Base-by-base conservation (phyloP, 2,888 invertebrate species). In the Vandiemenella viatica region DNA sequence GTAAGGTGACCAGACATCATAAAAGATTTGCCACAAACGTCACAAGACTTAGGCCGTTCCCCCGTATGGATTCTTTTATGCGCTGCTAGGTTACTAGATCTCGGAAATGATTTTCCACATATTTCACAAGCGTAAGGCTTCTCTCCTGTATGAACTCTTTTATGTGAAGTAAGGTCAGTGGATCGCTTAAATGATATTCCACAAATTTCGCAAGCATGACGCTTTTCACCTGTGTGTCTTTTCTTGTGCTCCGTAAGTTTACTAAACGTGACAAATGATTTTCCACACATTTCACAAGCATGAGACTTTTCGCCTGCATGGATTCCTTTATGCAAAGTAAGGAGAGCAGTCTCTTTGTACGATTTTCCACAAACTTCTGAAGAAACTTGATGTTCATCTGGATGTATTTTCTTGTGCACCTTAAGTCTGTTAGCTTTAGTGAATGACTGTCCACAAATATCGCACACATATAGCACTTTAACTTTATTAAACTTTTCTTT, bases 281-380 rank as follows among this genome's bases (percentile, higher is more conserved):
- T n/a, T n/a, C n/a, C n/a, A n/a, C n/a, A n/a, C n/a, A n/a, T n/a
- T n/a, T n/a, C n/a, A n/a, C n/a, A n/a, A n/a, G n/a, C n/a, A n/a
- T n/a, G n/a, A n/a, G n/a, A n/a, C n/a, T n/a, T n/a, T n/a, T n/a
- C n/a, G n/a, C n/a, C n/a, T n/a, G n/a, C n/a, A n/a, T n/a, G n/a
- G n/a, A n/a, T n/a, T n/a, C 60, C 56, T 42, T 56, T 56, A 1
- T 56, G 54, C 46, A 64, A 63, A n/a, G 58, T 55, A 45, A 40
- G 58, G 58, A 60, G 62, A 57, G 22, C 20, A n/a, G 43, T 48
- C 2, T 53, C 55, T 13, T 26, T 26, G n/a, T n/a, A n/a, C n/a
- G n/a, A n/a, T n/a, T n/a, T n/a, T n/a, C n/a, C n/a, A n/a, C n/a
- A n/a, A n/a, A n/a, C n/a, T n/a, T n/a, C n/a, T n/a, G n/a, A n/a